These are phyloP conservation scores for Pitta sordida DNA, from an alignment of 2,113 vertebrate genomes.

Conservation along the genomic window DNA sequence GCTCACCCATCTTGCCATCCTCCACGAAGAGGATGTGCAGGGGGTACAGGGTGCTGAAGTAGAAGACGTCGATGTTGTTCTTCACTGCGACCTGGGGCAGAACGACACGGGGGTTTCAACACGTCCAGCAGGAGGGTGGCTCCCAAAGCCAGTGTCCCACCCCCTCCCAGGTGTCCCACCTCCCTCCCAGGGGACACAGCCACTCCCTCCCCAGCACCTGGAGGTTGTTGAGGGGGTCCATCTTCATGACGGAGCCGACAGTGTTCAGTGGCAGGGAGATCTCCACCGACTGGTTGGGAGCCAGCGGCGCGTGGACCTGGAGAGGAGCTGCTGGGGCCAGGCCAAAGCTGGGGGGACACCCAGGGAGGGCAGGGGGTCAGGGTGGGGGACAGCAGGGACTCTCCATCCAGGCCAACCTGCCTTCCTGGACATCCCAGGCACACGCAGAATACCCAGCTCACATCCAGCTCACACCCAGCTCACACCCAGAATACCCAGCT, in stretches of 20 bases:
- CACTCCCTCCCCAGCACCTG: constrained; percentile 79
- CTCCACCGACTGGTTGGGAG: constrained; percentile 93
- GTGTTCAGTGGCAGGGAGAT: constrained; percentile 89
- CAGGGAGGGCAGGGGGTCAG: not conserved
- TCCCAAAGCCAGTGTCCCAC: not conserved
- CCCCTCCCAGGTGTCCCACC: not conserved
- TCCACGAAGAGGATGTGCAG: constrained; percentile 95
- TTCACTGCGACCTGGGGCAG: constrained; percentile 89
- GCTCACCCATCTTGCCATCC: constrained; percentile 98
- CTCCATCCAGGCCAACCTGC: not conserved
- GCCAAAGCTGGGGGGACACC: constrained; percentile 83
- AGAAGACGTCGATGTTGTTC: constrained; percentile 99
- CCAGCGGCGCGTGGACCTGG: constrained; percentile 89
- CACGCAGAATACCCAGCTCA: not conserved
- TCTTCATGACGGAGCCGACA: constrained; percentile 95
- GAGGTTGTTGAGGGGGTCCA: constrained; percentile 96
- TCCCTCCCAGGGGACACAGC: not conserved
- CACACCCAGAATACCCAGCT: not conserved
- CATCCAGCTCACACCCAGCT: too few species aligned
- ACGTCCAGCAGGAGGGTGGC: accelerated
- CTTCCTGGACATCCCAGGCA: accelerated
- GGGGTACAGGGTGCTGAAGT: constrained; percentile 97
- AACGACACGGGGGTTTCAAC: accelerated
- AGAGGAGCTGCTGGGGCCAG: constrained; percentile 93
- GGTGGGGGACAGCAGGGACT: not conserved